Evolutionary conservation across 1,140 invertebrate species (phyloP), one percentile per base, ranked within the genome.

Genomic region (Heliconius hermathena): DNA sequence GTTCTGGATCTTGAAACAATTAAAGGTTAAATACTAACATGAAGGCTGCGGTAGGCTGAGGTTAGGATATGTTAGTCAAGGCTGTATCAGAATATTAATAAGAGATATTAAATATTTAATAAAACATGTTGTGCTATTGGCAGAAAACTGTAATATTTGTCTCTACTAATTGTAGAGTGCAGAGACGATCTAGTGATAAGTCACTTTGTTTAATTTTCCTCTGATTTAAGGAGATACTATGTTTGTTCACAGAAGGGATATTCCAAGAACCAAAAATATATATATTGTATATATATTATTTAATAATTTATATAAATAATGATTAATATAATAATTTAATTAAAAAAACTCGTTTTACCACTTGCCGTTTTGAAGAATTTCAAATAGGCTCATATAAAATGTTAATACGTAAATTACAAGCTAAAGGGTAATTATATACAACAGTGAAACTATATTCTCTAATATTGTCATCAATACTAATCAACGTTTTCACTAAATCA

Each of bases 1-100:
- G 82, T 85, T 83, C 80, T 80, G 70, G 71, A 76, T 82, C 75
- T 70, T 71, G 72, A 77, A 73, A 82, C 77, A 82, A 82, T 82
- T 79, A 79, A 82, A 82, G 81, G 81, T 82, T 82, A 76, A 75
- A 72, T 71, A 76, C 57, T 73, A 70, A 80, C 79, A 80, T 74
- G 78, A 82, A 76, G 75, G 70, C 74, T 80, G 49, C 16, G 22
- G 76, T 57, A 76, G 57, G 73, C 75, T 46, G 71, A 57, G 79
- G 74, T 77, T 72, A 80, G 29, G 36, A n/a, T 76, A 66, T 66
- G 38, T 66, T 66, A 66, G 60, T 66, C 26, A 66, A 66, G 60
- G 26, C 60, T 66, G 22, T 66, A 22, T 29, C 26, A 16, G 9
- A 29, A 26, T 66, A 22, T 26, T 16, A 66, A n/a, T 57, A 13